Base-by-base conservation (phyloP, 1,140 invertebrate species). In the Aphaenogaster floridana region DNA sequence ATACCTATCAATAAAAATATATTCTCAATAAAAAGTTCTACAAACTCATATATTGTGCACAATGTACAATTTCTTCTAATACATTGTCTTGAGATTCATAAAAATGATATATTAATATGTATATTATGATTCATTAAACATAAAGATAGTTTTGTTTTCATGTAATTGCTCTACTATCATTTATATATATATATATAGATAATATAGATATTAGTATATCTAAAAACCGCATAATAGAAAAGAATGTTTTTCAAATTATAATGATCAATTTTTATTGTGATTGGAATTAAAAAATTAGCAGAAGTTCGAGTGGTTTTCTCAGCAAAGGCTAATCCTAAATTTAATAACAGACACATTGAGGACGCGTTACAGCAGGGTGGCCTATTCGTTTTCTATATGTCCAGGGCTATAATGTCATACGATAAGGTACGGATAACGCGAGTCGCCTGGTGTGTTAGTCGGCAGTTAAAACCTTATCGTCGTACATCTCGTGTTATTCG, bases 381-480 rank as follows among this genome's bases (percentile, higher is more conserved):
- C 66, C 52, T 68, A 86, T 91, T 91, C 86, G 81, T 89, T 91
- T 89, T 84, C 81, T 88, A 72, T 52, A 74, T 76, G 71, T 89
- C 83, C 64, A 77, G 52, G 48, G 21, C 59, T 52, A 63, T 84
- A 89, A 91, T 91, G 91, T 91, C 90, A 57, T 42, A 77, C 86
- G 90, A 92, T 92, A 91, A 92, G 84, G 84, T 52, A 57, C 54
- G 57, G 86, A 87, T 89, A 83, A 61, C 66, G 68, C 74, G 63
- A 21, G 57, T 89, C 88, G 78, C 88, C 50, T 90, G 77, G 83
- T 91, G 63, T 91, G 85, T 90, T 90, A 86, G 83, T 39, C 83
- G 68, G 86, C 91, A 91, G 86, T 92, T 91, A 91, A 91, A 92
- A 86, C 83, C n/a, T 88, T 92, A 92, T 92, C 88, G 69, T 69